Evolutionary conservation across 2,797 vertebrate species (phyloP).

Genomic region (Iguana delicatissima): DNA sequence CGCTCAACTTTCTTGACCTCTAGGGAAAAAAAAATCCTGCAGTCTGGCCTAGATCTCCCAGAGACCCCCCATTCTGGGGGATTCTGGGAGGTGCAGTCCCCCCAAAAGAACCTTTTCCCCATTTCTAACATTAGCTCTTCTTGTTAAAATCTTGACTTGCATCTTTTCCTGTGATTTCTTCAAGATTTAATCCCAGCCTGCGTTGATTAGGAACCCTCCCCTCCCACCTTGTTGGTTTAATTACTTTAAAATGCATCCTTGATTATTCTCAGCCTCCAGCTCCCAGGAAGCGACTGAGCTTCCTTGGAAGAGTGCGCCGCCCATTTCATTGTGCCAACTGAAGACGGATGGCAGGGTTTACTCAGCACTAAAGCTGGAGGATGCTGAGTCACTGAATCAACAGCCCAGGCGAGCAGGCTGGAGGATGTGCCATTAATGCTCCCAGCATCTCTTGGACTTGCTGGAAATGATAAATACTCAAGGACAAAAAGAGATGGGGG

Average conservation of each 20-base stretch:
- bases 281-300: no score
- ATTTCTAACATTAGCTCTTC: no score
- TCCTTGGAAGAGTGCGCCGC: rapidly evolving
- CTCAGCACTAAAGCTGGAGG: conserved; percentile 7
- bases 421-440: neutral
- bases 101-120: no score
- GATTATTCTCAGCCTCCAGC: no score
- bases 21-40: no score
- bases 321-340: neutral
- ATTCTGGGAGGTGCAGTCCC: no score
- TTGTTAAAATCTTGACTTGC: neutral
- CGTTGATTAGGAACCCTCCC: neutral
- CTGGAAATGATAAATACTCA: neutral
- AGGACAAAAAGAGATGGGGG: neutral
- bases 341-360: neutral
- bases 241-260: no score
- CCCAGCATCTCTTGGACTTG: neutral
- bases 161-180: neutral
- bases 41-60: no score
- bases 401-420: neutral
- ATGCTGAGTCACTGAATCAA: neutral
- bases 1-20: no score
- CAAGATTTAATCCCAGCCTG: neutral
- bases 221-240: no score
- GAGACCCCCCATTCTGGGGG: no score